These are phyloP conservation scores for Ancistrus triradiatus DNA, from an alignment of 2,113 vertebrate genomes.

Conservation along the genomic window DNA sequence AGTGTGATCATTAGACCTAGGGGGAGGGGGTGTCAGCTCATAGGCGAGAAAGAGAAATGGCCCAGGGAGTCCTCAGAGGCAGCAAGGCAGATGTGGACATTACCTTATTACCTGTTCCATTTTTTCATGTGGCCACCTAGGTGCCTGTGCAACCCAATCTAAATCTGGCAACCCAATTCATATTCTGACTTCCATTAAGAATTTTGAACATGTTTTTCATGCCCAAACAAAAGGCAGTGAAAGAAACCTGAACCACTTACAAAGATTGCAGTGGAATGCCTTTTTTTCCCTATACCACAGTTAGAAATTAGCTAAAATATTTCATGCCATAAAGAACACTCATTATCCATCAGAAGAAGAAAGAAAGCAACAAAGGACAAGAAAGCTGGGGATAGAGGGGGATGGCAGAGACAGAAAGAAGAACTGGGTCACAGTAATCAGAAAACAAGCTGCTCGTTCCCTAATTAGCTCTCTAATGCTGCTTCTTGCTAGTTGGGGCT, in stretches of 20 bases:
- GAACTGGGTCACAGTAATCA: conserved; percentile 50
- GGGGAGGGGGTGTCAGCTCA: neutral
- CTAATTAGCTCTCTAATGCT: conserved; percentile 60
- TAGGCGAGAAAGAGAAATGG: conserved; percentile 14
- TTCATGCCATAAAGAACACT: neutral
- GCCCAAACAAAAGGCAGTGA: neutral
- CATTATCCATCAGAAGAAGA: neutral
- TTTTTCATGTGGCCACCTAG: neutral
- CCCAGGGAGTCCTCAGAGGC: neutral
- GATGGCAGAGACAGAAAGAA: neutral
- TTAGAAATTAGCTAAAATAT: neutral
- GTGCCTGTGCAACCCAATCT: neutral
- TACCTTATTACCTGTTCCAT: conserved; percentile 19
- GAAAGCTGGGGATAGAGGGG: neutral
- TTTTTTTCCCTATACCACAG: too few species aligned
- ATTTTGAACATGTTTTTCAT: conserved; percentile 23
- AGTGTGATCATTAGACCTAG: conserved; percentile 3
- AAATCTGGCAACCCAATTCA: neutral
- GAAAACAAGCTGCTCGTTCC: conserved; percentile 49
- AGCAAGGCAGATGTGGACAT: conserved; percentile 6
- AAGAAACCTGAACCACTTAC: too few species aligned
- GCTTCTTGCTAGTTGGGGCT: conserved; percentile 21
- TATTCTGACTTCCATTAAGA: conserved; percentile 2
- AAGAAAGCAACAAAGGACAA: neutral
- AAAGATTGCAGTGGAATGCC: too few species aligned